These are phyloP conservation scores for Drosophila gaucha DNA, from an alignment of 2,888 invertebrate genomes.

Conservation along the genomic window DNA sequence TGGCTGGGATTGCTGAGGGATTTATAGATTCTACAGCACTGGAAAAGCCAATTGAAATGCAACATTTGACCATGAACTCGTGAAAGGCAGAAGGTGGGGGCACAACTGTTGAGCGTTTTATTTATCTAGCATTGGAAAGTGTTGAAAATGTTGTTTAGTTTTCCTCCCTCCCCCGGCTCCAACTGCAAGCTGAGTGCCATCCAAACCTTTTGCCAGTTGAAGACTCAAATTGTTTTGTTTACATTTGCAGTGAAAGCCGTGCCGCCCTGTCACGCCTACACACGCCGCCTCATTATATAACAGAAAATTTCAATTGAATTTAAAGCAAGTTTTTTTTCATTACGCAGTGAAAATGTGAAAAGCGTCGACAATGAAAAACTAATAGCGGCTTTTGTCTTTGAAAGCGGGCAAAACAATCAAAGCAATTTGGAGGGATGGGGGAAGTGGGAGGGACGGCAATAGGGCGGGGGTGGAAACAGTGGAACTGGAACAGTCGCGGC, in stretches of 20 bases:
- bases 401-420: slow-evolving; percentile 56
- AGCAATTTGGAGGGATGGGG: not conserved
- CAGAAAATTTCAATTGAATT: slow-evolving; percentile 61
- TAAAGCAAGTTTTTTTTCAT: slow-evolving; percentile 36
- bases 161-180: not conserved
- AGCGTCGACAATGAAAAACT: slow-evolving; percentile 28
- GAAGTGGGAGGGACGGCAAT: slow-evolving; percentile 5
- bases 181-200: slow-evolving; percentile 8
- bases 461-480: slow-evolving; percentile 12
- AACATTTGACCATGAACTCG: slow-evolving; percentile 64
- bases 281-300: slow-evolving; percentile 38
- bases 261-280: slow-evolving; percentile 35
- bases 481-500: slow-evolving; percentile 43
- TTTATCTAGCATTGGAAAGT: slow-evolving; percentile 62
- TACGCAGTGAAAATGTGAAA: slow-evolving; percentile 46
- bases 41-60: slow-evolving; percentile 52
- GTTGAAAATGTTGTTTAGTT: slow-evolving; percentile 67
- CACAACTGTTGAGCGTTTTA: slow-evolving; percentile 34
- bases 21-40: slow-evolving; percentile 50
- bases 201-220: slow-evolving; percentile 36
- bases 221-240: slow-evolving; percentile 67
- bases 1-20: slow-evolving; percentile 55
- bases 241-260: slow-evolving; percentile 64
- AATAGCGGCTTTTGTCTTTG: slow-evolving; percentile 64
- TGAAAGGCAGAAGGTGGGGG: slow-evolving; percentile 1